Evolutionary conservation across 2,888 invertebrate genomes (phyloP).

Genomic region (Syrphus vitripennis): DNA sequence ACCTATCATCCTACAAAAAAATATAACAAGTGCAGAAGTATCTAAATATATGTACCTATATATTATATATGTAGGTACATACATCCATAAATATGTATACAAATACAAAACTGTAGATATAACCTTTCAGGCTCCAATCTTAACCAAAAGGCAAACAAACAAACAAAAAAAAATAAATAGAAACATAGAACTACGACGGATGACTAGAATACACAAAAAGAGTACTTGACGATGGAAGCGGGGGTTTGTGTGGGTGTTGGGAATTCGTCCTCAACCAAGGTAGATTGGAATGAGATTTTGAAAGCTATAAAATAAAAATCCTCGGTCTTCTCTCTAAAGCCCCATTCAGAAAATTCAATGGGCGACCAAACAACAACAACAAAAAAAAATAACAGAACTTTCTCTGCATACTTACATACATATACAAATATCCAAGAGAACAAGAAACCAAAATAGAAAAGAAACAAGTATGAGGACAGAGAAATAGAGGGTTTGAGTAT

Average conservation of each 20-base stretch:
- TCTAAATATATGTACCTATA: neutral
- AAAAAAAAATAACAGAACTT: slow-evolving; percentile 38
- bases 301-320: slow-evolving; percentile 4
- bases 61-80: neutral
- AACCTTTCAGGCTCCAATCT: slow-evolving; percentile 56
- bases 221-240: neutral
- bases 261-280: neutral
- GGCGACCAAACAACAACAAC: slow-evolving; percentile 48
- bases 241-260: neutral
- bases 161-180: neutral
- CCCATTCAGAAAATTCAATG: slow-evolving; percentile 68
- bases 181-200: slow-evolving; percentile 29
- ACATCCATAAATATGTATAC: neutral
- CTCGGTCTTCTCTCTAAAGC: slow-evolving; percentile 37
- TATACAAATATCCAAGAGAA: neutral
- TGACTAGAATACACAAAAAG: slow-evolving; percentile 2
- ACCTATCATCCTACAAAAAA: slow-evolving; percentile 20
- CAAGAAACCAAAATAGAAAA: neutral
- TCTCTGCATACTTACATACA: slow-evolving; percentile 16
- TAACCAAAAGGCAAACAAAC: slow-evolving; percentile 58
- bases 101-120: slow-evolving; percentile 23
- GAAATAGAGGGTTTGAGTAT: neutral
- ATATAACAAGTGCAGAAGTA: slow-evolving; percentile 59
- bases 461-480: neutral
- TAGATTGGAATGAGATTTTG: neutral